Conservation (phyloP, 2,113 vertebrate genomes). For the Talpa occidentalis region DNA sequence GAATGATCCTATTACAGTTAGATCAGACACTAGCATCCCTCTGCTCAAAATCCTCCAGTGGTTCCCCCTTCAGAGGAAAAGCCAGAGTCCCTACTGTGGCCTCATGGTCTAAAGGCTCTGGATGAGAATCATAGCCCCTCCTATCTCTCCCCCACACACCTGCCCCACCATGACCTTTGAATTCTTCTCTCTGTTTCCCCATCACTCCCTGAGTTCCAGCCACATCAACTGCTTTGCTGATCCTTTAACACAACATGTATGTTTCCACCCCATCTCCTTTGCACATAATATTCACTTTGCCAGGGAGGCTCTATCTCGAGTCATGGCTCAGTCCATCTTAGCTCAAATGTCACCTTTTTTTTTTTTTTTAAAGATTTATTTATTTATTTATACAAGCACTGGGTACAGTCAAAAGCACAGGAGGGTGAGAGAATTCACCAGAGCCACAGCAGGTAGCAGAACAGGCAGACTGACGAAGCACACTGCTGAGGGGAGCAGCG, state of each 20-base stretch:
- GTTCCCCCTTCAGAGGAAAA: not conserved
- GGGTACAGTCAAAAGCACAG: no score
- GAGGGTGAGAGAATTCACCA: no score
- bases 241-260: not conserved
- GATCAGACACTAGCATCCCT: not conserved
- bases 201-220: not conserved
- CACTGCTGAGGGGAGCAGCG: no score
- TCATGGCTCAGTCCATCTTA: not conserved
- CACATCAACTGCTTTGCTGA: not conserved
- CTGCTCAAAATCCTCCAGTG: not conserved
- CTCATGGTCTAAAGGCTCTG: not conserved
- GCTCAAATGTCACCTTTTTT: conserved; percentile 7
- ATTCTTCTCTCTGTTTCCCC: not conserved
- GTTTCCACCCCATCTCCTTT: not conserved
- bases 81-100: not conserved
- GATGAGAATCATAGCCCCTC: not conserved
- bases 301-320: not conserved
- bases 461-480: no score
- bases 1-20: not conserved
- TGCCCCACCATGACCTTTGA: not conserved
- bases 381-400: no score
- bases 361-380: no score
- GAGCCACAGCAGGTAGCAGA: no score
- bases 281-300: not conserved
- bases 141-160: not conserved